phyloP scores from a whole-genome alignment of 2,113 vertebrate genomes.

The Labeo catla region DNA sequence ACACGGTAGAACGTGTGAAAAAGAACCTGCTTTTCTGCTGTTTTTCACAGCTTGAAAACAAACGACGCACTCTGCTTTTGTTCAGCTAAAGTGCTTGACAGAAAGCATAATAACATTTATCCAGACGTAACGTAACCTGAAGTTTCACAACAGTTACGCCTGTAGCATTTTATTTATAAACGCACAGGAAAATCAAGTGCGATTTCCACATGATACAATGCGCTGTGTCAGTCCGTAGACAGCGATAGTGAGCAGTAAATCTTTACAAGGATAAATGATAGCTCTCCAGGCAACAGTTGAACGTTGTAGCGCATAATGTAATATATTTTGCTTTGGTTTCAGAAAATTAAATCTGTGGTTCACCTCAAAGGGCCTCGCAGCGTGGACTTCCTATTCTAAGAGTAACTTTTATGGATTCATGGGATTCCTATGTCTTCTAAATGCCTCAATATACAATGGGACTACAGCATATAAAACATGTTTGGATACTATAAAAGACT shows the following conservation, averaged over 20 bases:
- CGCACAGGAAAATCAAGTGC: neutral
- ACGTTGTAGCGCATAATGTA: conserved; percentile 28
- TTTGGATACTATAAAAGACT: neutral
- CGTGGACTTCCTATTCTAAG: conserved; percentile 24
- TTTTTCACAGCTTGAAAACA: conserved; percentile 21
- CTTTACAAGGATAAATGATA: conserved; percentile 47
- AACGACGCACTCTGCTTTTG: neutral
- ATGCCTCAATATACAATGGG: neutral
- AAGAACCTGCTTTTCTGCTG: conserved; percentile 9
- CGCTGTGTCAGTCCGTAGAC: neutral
- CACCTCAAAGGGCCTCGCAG: conserved; percentile 42
- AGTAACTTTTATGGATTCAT: conserved; percentile 22
- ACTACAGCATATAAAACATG: neutral
- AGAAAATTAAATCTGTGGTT: conserved; percentile 55
- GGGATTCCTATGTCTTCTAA: conserved; percentile 4
- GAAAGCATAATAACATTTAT: neutral
- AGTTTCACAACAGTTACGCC: neutral
- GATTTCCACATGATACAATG: conserved; percentile 13
- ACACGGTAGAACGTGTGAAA: conserved; percentile 9
- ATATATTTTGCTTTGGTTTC: conserved; percentile 54
- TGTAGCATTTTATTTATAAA: conserved; percentile 15
- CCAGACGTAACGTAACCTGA: neutral
- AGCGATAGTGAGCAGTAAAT: conserved; percentile 43
- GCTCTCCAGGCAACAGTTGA: conserved; percentile 46
- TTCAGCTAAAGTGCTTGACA: neutral